Conservation (phyloP, 1,140 invertebrate species). For the Bactericera cockerelli region DNA sequence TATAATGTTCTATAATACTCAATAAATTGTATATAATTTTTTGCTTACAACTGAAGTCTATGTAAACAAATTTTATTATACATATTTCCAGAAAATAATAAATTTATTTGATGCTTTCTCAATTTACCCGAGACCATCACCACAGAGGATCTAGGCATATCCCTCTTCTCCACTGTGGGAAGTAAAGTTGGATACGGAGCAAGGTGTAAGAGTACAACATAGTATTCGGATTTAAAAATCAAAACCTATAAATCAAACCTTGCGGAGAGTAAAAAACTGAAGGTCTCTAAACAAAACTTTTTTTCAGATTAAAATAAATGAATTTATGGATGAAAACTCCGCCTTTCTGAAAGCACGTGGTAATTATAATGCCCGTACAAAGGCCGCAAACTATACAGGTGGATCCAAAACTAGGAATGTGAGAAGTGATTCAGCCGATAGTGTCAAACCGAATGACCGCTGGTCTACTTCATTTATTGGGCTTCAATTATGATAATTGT, state of each 20-base stretch:
- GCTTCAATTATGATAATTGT: too few species aligned
- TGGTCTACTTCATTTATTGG: neutral
- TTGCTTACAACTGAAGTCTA: too few species aligned
- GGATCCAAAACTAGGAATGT: neutral
- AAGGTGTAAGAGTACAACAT: neutral
- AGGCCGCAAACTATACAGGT: conserved; percentile 6
- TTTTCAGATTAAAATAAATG: conserved; percentile 1
- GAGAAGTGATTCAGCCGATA: neutral
- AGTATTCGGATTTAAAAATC: neutral
- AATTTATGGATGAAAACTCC: conserved; percentile 9
- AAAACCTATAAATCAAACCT: conserved; percentile 5
- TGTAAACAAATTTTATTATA: too few species aligned
- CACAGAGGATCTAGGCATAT: too few species aligned
- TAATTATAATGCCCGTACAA: neutral
- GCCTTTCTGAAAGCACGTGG: conserved; percentile 3
- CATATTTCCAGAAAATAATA: too few species aligned
- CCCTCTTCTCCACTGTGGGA: too few species aligned
- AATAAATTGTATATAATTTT: too few species aligned
- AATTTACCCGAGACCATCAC: too few species aligned
- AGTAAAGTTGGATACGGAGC: neutral
- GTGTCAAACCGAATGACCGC: neutral
- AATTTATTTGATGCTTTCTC: too few species aligned
- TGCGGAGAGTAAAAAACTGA: too few species aligned
- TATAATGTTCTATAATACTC: too few species aligned
- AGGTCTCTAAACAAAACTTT: too few species aligned